A percentile compares a stretch with the other conserved stretches of the same genome.
phyloP scores from a whole-genome alignment of 1,140 invertebrate genomes.

The Papilio glaucus region DNA sequence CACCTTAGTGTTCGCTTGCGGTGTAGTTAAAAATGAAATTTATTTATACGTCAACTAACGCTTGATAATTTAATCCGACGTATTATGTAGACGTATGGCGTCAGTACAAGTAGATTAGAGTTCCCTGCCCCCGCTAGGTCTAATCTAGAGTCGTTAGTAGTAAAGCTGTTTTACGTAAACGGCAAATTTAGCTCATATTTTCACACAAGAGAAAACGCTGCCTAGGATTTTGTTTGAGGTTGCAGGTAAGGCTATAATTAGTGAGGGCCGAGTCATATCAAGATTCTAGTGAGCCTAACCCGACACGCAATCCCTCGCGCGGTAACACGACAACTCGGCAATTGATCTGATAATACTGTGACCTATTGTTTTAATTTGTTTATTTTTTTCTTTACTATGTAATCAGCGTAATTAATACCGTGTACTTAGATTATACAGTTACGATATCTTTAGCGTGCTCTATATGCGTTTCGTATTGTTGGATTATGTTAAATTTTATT shows the following conservation, averaged over 20 bases:
- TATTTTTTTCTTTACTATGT: conserved; percentile 54
- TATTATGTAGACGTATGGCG: conserved; percentile 10
- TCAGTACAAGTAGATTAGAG: conserved; percentile 18
- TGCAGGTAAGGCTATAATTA: conserved; percentile 70
- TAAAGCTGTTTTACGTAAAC: conserved; percentile 26
- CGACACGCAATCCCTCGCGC: conserved; percentile 66
- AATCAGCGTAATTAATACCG: conserved; percentile 42
- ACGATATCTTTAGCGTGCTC: conserved; percentile 34
- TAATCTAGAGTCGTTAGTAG: conserved; percentile 29
- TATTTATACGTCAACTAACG: not conserved
- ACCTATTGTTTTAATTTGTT: conserved; percentile 56
- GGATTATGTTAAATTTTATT: conserved; percentile 22
- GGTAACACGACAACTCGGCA: conserved; percentile 61
- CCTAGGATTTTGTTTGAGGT: conserved; percentile 49
- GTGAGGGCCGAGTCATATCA: conserved; percentile 63
- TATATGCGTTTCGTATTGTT: conserved; percentile 28
- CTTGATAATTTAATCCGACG: not conserved
- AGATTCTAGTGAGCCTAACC: conserved; percentile 59
- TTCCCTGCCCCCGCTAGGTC: not conserved
- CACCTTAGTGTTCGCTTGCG: no score
- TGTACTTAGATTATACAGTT: conserved; percentile 36
- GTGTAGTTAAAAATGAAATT: no score
- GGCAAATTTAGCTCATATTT: conserved; percentile 26
- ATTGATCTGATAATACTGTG: conserved; percentile 57
- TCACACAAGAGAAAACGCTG: conserved; percentile 36